Evolutionary conservation across 1,140 invertebrate genomes (phyloP).

Genomic region (Conus betulinus): DNA sequence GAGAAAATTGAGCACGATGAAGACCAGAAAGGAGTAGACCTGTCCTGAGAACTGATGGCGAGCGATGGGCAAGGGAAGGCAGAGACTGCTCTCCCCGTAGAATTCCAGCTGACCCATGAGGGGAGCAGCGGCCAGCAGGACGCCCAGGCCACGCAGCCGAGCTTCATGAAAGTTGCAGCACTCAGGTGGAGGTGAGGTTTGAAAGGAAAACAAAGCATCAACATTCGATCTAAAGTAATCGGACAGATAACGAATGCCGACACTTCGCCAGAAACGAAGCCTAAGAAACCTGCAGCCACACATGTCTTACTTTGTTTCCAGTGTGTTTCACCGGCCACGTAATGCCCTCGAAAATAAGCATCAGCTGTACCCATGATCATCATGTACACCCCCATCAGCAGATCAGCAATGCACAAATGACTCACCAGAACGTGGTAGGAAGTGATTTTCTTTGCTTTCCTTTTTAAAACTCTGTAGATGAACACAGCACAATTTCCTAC

Average conservation of each 20-base stretch:
- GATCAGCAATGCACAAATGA: neutral
- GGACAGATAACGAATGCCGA: constrained; percentile 5
- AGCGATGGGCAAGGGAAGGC: constrained; percentile 50
- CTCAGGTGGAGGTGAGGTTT: neutral
- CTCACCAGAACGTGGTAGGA: neutral
- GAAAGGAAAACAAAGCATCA: constrained; percentile 1
- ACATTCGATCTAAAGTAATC: neutral
- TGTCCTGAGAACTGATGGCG: constrained; percentile 32
- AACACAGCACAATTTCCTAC: neutral
- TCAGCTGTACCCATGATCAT: neutral
- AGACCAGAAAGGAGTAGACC: constrained; percentile 46
- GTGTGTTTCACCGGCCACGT: neutral
- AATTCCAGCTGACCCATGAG: constrained; percentile 33
- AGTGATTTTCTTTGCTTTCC: neutral
- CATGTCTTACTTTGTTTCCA: neutral
- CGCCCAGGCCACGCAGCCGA: constrained; percentile 30
- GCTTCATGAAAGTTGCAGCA: neutral
- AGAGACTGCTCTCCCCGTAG: constrained; percentile 50
- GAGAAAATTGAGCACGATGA: constrained; percentile 47
- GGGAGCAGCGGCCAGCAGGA: constrained; percentile 37
- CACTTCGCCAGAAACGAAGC: neutral
- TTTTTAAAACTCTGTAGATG: neutral
- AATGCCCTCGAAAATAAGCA: neutral
- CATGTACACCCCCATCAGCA: constrained; percentile 18
- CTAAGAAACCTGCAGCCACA: neutral